phyloP scores from a whole-genome alignment of 2,888 invertebrate species.

The Ophion ellenae region DNA sequence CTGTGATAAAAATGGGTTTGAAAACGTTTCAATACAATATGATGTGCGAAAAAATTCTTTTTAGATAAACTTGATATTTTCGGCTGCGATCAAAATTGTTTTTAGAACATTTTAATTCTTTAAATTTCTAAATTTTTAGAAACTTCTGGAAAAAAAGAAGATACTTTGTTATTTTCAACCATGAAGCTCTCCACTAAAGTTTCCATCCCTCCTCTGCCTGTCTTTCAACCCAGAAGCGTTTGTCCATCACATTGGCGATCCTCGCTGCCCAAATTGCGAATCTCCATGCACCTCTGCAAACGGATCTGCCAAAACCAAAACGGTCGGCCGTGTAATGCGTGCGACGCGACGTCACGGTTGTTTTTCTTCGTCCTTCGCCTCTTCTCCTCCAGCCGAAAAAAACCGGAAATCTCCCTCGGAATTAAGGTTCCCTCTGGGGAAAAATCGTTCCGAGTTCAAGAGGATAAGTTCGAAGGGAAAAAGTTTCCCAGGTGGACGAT shows the following conservation, averaged over 20 bases:
- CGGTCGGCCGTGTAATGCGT: neutral
- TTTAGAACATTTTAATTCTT: too few relatives aligned
- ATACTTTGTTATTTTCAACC: neutral
- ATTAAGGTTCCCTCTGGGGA: conserved; percentile 13
- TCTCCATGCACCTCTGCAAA: neutral
- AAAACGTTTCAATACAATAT: too few relatives aligned
- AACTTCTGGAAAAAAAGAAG: too few relatives aligned
- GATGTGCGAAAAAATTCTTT: too few relatives aligned
- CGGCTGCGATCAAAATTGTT: too few relatives aligned
- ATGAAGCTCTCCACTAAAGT: neutral
- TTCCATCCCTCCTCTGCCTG: neutral
- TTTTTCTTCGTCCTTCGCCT: conserved; percentile 8
- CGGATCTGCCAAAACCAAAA: neutral
- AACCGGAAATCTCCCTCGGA: conserved; percentile 11
- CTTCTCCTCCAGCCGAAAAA: neutral
- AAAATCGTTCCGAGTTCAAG: conserved; percentile 22
- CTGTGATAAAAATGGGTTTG: too few relatives aligned
- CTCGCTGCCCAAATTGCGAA: neutral
- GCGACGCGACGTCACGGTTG: neutral
- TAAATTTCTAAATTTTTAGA: too few relatives aligned
- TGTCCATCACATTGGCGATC: neutral
- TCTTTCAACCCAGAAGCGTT: too few relatives aligned
- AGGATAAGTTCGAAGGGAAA: conserved; percentile 10
- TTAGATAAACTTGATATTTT: too few relatives aligned
- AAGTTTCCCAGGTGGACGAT: conserved; percentile 56